Evolutionary conservation across 2,113 vertebrate genomes (phyloP).

Genomic region (Hipposideros armiger): DNA sequence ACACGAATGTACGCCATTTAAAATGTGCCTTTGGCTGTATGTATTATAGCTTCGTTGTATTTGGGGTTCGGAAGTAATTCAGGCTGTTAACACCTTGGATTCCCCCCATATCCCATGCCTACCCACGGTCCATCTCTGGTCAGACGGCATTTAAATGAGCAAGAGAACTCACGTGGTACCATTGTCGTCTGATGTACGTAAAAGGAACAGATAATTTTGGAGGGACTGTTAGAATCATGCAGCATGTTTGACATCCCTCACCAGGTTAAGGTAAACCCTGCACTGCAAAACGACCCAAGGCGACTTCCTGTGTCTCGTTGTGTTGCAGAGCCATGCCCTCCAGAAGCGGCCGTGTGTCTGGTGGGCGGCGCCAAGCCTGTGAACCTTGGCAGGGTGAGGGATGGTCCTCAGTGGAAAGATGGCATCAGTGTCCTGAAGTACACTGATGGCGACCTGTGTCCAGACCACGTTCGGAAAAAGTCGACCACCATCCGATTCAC

Average conservation of each 20-base stretch:
- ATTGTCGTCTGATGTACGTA: accelerated
- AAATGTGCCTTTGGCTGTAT: background rate
- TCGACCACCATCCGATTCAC: slow-evolving; percentile 92
- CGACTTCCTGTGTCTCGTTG: background rate
- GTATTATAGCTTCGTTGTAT: accelerated
- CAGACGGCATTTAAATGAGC: background rate
- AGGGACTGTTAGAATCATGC: accelerated
- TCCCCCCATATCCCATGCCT: accelerated
- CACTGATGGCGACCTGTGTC: slow-evolving; percentile 90
- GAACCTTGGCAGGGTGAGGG: slow-evolving; percentile 91
- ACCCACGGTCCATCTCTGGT: accelerated
- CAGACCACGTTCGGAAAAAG: slow-evolving; percentile 87
- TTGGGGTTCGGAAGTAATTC: background rate
- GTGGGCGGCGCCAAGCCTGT: slow-evolving; percentile 87
- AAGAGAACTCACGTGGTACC: accelerated
- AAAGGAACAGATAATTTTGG: no score
- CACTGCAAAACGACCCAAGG: accelerated
- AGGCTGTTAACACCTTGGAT: accelerated
- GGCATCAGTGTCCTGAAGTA: slow-evolving; percentile 90
- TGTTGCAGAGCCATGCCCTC: slow-evolving; percentile 89
- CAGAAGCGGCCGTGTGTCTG: slow-evolving; percentile 91
- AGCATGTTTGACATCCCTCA: accelerated
- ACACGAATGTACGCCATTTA: accelerated
- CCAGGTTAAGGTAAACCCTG: accelerated
- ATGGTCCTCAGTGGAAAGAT: slow-evolving; percentile 87